Conservation (phyloP, 2,888 invertebrate species). For the Calliopum simillimum region DNA sequence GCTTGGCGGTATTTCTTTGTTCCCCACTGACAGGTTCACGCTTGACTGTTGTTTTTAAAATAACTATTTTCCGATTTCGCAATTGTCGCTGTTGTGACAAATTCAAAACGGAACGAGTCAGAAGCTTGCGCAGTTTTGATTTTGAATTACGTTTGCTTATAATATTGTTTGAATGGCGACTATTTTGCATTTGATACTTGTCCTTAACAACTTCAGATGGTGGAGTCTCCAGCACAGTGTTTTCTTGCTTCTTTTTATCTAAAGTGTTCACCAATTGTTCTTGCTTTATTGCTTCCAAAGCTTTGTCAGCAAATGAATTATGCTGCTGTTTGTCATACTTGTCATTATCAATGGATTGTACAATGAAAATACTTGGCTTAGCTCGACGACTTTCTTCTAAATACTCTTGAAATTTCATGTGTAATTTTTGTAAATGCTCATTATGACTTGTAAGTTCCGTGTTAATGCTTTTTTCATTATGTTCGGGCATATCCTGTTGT, state of each 20-base stretch:
- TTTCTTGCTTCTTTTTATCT: constrained; percentile 31
- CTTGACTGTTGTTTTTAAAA: constrained; percentile 49
- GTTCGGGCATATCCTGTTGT: not conserved
- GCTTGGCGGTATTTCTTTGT: too few species aligned
- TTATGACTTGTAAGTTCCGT: constrained; percentile 29
- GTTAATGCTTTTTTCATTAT: not conserved
- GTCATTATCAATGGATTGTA: constrained; percentile 52
- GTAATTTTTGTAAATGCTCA: constrained; percentile 34
- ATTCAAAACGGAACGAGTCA: constrained; percentile 53
- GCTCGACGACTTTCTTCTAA: constrained; percentile 58
- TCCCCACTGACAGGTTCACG: not conserved
- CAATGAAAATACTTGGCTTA: constrained; percentile 62
- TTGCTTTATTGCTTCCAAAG: not conserved
- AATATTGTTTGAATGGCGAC: not conserved
- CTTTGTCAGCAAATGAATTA: not conserved
- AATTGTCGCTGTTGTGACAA: constrained; percentile 54
- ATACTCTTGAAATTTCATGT: constrained; percentile 51
- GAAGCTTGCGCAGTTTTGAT: constrained; percentile 46
- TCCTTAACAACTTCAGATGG: not conserved
- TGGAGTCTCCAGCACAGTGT: not conserved
- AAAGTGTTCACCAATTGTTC: constrained; percentile 16
- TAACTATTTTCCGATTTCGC: constrained; percentile 56
- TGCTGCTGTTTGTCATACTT: constrained; percentile 8
- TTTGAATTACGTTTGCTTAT: constrained; percentile 19
- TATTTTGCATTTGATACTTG: constrained; percentile 3